Base-by-base conservation (phyloP, 2,888 invertebrate species). In the Brenthis ino region DNA sequence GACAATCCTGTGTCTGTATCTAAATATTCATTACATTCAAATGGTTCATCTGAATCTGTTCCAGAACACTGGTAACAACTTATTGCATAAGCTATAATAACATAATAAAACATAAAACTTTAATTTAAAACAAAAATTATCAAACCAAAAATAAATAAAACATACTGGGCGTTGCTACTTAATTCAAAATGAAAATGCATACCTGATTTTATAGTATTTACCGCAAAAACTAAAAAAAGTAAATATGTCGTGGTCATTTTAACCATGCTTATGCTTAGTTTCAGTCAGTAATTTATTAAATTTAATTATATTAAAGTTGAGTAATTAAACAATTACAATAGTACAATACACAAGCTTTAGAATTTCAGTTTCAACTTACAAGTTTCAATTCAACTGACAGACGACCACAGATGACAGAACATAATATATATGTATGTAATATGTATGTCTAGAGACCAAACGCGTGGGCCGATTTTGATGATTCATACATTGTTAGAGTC, bases 51-150 rank as follows among this genome's bases (percentile, higher is more conserved):
- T 33, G 95, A 95, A 84, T 96, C 95, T 54, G 96, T 97, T 53
- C 98, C 98, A 78, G 96, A 95, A 90, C 99, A 99, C 82, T 97
- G 97, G 89, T 97, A 98, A 88, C 99, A 99, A 78, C 95, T 92
- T 80, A 98, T 95, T 72, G 95, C 94, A 79, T 87, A 76, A 72
- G 94, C 95, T 96, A 91, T 84, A 77, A 79, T 71, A 57, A 77
- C 78, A 73, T 76, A 80, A 77, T 72, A 68, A 72, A 79, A 77
- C 72, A 68, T 69, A 64, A n/a, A 68, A 72, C 73, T 74, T 71
- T 58, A 47, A 28, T 57, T 16, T 50, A 50, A 56, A 57, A 67
- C 50, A 33, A 54, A 56, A 53, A 33, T 20, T 54, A 63, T 13
- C 13, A 3, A 56, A 68, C 74, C 24, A 60, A 55, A 47, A 50